Evolutionary conservation across 2,888 invertebrate genomes (phyloP), one percentile per base, ranked within the genome.

Genomic region (Aradus depressus): DNA sequence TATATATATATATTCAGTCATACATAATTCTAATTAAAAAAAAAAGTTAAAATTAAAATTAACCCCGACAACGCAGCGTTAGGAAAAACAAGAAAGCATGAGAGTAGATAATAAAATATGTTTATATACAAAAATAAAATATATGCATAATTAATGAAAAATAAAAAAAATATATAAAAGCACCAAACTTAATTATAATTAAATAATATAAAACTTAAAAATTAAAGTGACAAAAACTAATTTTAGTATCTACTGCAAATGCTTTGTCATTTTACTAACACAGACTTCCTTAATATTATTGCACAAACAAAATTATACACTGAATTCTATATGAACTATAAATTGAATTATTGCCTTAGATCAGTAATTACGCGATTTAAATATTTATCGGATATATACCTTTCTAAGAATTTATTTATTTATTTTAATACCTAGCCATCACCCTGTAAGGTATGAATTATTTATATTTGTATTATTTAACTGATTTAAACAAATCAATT

Each of bases 11-110:
- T 18, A 39, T 51, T 51, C 51, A 51, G 51, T 51, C 51, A 51
- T 51, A 44, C 44, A 44, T 51, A 51, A 12, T 38, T 16, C 16
- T 35, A 35, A 44, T 44, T 31, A 25, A 44, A 51, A 44, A 21
- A n/a, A n/a, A n/a, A n/a, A n/a, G n/a, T n/a, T n/a, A n/a, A n/a
- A 23, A 44, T 32, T 44, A 44, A 28, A 34, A 37, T 38, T 39
- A 42, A 51, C 51, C 51, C 51, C 38, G 44, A 44, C 44, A 51
- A 37, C 26, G 34, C 42, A 50, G n/a, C 34, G 37, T 44, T 37
- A 21, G 14, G 44, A 25, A 51, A 51, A 51, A 51, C 44, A 51
- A 51, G 51, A 51, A 51, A 51, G 51, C 51, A 51, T 51, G 44
- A 50, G 50, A 34, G 42, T 4, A 42, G 42, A 42, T 32, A 4